Evolutionary conservation across 2,888 invertebrate genomes (phyloP).

Genomic region (Matsumyia berberina): DNA sequence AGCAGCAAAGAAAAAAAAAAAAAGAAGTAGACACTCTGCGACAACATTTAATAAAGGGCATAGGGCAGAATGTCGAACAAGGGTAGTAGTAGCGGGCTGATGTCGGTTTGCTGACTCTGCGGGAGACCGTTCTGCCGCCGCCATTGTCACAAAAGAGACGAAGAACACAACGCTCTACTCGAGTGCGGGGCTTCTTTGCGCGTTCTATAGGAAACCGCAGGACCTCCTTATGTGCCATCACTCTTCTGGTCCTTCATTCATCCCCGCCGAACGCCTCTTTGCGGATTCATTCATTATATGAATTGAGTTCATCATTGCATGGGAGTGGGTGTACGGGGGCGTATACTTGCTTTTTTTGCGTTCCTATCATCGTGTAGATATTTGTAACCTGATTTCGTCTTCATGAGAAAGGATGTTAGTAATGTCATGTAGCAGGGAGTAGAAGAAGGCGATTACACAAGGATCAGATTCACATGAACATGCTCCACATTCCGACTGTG

Average conservation of each 20-base stretch:
- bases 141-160: slow-evolving; percentile 36
- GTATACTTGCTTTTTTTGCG: slow-evolving; percentile 31
- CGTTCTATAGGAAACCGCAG: slow-evolving; percentile 31
- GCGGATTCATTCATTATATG: slow-evolving; percentile 68
- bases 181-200: not conserved
- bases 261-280: slow-evolving; percentile 28
- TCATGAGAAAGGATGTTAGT: slow-evolving; percentile 58
- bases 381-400: slow-evolving; percentile 72
- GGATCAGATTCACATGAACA: slow-evolving; percentile 59
- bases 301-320: slow-evolving; percentile 71
- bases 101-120: slow-evolving; percentile 50
- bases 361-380: slow-evolving; percentile 52
- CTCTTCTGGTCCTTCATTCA: slow-evolving; percentile 37
- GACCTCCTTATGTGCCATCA: slow-evolving; percentile 53
- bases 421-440: slow-evolving; percentile 48
- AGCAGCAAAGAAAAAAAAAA: slow-evolving; percentile 2
- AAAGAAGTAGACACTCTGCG: slow-evolving; percentile 10
- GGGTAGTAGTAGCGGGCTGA: slow-evolving; percentile 23
- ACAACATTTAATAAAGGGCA: slow-evolving; percentile 53
- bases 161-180: slow-evolving; percentile 19
- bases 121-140: slow-evolving; percentile 9
- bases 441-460: slow-evolving; percentile 60
- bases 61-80: slow-evolving; percentile 43
- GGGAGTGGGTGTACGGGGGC: slow-evolving; percentile 30
- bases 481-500: slow-evolving; percentile 47